Conservation (phyloP, 1,140 invertebrate species). For the Grapholita molesta region DNA sequence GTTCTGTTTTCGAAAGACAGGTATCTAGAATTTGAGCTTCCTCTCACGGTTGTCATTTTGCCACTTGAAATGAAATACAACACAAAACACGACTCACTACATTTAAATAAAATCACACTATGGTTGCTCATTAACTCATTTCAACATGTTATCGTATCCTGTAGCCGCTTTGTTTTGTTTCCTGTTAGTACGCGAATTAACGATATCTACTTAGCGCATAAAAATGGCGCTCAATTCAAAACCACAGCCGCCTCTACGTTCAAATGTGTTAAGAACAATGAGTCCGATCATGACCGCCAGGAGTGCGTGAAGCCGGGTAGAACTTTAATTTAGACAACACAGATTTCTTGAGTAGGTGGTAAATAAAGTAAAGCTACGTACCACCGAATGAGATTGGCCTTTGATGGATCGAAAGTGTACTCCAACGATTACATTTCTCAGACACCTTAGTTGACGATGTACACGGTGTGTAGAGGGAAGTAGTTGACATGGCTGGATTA, state of each 20-base stretch:
- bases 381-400: constrained; percentile 6
- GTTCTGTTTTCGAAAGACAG: constrained; percentile 41
- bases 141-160: constrained; percentile 64
- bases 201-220: constrained; percentile 36
- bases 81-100: constrained; percentile 34
- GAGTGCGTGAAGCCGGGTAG: constrained; percentile 1
- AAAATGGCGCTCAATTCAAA: constrained; percentile 28
- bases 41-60: constrained; percentile 44
- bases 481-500: constrained; percentile 36
- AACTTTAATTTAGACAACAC: not conserved
- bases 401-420: constrained; percentile 31
- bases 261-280: constrained; percentile 28
- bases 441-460: constrained; percentile 25
- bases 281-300: not conserved
- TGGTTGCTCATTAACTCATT: constrained; percentile 43
- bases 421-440: constrained; percentile 49
- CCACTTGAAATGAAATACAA: constrained; percentile 21
- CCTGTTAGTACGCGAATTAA: constrained; percentile 45
- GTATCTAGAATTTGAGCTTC: constrained; percentile 38
- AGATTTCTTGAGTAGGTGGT: not conserved
- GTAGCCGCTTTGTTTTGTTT: constrained; percentile 46
- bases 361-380: not conserved
- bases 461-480: constrained; percentile 27
- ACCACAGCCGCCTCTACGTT: constrained; percentile 15
- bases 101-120: constrained; percentile 35